phyloP scores from a whole-genome alignment of 2,888 invertebrate species.

The Petrolisthes cinctipes region DNA sequence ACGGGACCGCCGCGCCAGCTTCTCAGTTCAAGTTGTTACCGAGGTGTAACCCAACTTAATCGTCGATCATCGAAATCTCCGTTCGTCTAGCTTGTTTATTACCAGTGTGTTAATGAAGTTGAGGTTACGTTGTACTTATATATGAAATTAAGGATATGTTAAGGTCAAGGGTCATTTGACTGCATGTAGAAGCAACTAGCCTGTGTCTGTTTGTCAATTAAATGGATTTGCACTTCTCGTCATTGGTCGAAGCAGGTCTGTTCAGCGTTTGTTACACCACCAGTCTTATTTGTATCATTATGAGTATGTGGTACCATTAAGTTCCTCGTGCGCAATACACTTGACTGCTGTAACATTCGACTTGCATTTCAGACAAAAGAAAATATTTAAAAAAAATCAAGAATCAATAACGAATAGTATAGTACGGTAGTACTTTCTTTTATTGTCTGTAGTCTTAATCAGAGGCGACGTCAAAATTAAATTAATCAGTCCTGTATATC shows the following conservation, averaged over 20 bases:
- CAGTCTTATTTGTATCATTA: conserved; percentile 27
- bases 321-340: conserved; percentile 46
- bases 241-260: conserved; percentile 48
- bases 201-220: conserved; percentile 40
- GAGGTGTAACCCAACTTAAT: conserved; percentile 60
- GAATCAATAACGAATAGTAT: background rate
- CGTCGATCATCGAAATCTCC: conserved; percentile 62
- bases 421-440: background rate
- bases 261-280: conserved; percentile 38
- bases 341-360: conserved; percentile 13
- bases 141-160: conserved; percentile 52
- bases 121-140: conserved; percentile 58
- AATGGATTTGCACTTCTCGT: conserved; percentile 47
- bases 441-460: background rate
- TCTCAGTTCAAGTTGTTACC: conserved; percentile 62
- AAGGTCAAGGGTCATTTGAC: conserved; percentile 58
- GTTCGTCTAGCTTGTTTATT: conserved; percentile 62
- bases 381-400: background rate
- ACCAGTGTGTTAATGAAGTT: conserved; percentile 61
- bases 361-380: background rate
- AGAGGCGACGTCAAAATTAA: background rate
- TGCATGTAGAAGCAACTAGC: conserved; percentile 59
- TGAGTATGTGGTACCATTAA: conserved; percentile 41
- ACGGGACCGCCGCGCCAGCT: conserved; percentile 49
- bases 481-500: too few species aligned